Base-by-base conservation (phyloP, 2,888 invertebrate species). In the Chelonus formosanus region DNA sequence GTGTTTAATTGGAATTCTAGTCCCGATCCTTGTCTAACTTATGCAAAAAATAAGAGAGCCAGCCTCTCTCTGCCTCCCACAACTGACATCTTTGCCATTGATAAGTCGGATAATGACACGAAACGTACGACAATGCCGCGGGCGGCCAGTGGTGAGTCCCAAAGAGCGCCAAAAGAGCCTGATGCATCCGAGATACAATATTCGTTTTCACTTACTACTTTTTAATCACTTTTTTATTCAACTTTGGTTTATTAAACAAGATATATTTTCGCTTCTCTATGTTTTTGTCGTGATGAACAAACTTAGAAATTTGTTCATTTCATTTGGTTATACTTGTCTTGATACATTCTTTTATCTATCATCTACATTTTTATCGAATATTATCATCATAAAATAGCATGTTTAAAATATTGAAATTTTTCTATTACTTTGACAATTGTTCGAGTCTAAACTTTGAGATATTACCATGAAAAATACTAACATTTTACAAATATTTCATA, bases 1-100 rank as follows among this genome's bases (percentile, higher is more conserved):
- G 89, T 90, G 80, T 89, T 90, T 85, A 89, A 90, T 87, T 90
- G 90, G 90, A 88, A 85, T 79, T 78, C 80, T 80, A 80, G 81
- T 75, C 80, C 84, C 75, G 83, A 84, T 77, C 79, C 84, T 78
- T 80, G 80, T 74, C 76, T 82, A 82, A 83, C 80, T 76, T 79
- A 83, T 74, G 83, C 77, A 75, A 82, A 81, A 81, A 79, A 76
- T 80, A 83, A 83, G 78, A 83, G 83, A 81, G 83, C 82, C 77
- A 83, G 81, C 78, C 82, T 84, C 80, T 80, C 81, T 76, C 78
- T 82, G 77, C 83, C 83, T 80, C 84, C 82, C 77, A 80, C 80
- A 73, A 82, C 79, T 76, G 84, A 83, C 82, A 81, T 82, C 83
- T 83, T 83, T 80, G 78, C 78, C 75, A 78, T 82, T 78, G 80